A percentile compares a stretch with the other conserved stretches of the same genome.
Evolutionary conservation across 2,113 vertebrate species (phyloP).

Genomic region (Hippocampus zosterae): DNA sequence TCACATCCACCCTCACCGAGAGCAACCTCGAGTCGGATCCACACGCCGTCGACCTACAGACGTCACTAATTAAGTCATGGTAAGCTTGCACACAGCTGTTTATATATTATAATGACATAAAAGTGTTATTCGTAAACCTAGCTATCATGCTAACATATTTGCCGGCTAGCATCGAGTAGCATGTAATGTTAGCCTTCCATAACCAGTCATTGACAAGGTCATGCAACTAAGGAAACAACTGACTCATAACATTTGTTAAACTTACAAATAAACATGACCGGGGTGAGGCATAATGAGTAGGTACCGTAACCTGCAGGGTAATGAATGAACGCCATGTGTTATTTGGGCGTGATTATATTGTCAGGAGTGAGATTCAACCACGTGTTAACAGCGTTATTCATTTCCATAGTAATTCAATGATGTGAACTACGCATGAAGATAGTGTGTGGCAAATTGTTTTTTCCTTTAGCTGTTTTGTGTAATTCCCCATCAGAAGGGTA

Average conservation of each 20-base stretch:
- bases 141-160: not conserved
- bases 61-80: slow-evolving; percentile 47
- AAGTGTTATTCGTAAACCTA: not conserved
- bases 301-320: not conserved
- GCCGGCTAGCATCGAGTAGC: slow-evolving; percentile 4
- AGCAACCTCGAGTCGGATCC: slow-evolving; percentile 14
- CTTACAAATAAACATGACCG: too few relatives aligned
- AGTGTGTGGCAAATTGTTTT: not conserved
- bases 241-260: not conserved
- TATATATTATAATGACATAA: not conserved
- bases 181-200: slow-evolving; percentile 17
- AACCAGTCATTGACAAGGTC: slow-evolving; percentile 36
- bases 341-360: not conserved
- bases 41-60: not conserved
- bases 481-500: not conserved
- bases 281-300: not conserved
- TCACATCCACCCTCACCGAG: slow-evolving; percentile 7
- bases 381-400: not conserved
- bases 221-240: slow-evolving; percentile 5
- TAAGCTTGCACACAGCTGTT: slow-evolving; percentile 37
- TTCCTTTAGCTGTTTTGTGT: not conserved
- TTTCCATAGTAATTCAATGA: not conserved
- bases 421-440: not conserved
- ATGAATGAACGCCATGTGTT: slow-evolving; percentile 3
- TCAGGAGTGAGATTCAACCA: not conserved